These are phyloP conservation scores for Atractosteus spatula DNA, from an alignment of 2,113 vertebrate species.

Conservation along the genomic window DNA sequence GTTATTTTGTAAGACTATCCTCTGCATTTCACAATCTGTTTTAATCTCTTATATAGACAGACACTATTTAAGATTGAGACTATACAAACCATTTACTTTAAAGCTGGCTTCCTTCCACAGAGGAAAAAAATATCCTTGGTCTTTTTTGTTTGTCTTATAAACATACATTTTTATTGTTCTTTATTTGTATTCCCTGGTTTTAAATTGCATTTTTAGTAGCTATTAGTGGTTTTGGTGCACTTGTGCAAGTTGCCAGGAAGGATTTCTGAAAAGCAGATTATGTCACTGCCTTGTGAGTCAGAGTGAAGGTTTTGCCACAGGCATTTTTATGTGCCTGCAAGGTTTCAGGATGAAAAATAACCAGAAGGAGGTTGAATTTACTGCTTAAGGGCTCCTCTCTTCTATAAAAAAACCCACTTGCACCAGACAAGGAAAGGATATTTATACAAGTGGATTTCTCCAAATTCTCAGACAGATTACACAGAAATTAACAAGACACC, in stretches of 20 bases:
- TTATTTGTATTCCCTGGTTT: background rate
- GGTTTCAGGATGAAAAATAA: conserved; percentile 4
- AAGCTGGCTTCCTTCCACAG: too few relatives aligned
- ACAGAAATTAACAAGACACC: background rate
- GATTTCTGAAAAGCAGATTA: conserved; percentile 18
- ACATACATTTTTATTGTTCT: background rate
- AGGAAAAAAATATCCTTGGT: background rate
- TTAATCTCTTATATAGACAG: too few relatives aligned
- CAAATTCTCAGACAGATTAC: conserved; percentile 7
- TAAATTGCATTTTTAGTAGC: background rate
- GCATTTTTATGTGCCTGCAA: conserved; percentile 1
- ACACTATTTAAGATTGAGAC: too few relatives aligned
- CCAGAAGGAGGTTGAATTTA: conserved; percentile 1
- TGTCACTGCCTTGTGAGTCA: conserved; percentile 10
- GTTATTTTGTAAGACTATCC: too few relatives aligned
- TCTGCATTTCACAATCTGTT: too few relatives aligned
- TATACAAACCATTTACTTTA: too few relatives aligned
- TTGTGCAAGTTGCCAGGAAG: conserved; percentile 7
- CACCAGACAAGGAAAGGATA: background rate
- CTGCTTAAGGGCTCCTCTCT: conserved; percentile 6
- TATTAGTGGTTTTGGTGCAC: background rate
- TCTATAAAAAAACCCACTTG: background rate
- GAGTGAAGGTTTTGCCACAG: conserved; percentile 1
- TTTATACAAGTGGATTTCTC: conserved; percentile 4
- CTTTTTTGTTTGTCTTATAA: background rate